These are phyloP conservation scores for Propsilocerus akamusi DNA, from an alignment of 1,140 invertebrate genomes.

Conservation along the genomic window DNA sequence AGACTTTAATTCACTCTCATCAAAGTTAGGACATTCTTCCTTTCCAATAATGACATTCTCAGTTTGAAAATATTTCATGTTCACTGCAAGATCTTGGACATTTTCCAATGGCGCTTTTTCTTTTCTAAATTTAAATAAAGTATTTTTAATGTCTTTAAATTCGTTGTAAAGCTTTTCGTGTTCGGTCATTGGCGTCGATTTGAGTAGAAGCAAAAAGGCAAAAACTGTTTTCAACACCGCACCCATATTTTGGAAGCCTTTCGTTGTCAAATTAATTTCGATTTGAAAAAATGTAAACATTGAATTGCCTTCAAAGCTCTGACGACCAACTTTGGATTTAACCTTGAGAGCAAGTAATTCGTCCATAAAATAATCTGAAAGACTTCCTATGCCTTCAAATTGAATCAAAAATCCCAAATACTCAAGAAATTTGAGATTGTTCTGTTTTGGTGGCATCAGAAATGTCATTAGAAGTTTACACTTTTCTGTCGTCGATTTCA, in stretches of 20 bases:
- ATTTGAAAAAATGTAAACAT: background rate
- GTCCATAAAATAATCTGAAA: slow-evolving; percentile 1
- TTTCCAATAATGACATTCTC: slow-evolving; percentile 59
- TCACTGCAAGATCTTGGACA: slow-evolving; percentile 55
- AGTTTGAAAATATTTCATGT: slow-evolving; percentile 61
- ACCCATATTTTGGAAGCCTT: background rate
- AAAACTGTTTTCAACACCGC: background rate
- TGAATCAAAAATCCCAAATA: background rate
- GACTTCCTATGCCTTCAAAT: background rate
- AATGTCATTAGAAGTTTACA: background rate
- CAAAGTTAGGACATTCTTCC: slow-evolving; percentile 58
- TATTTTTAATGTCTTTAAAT: slow-evolving; percentile 44
- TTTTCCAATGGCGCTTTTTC: slow-evolving; percentile 53
- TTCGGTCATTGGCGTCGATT: background rate
- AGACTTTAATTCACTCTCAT: slow-evolving; percentile 42
- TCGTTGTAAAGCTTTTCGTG: slow-evolving; percentile 24
- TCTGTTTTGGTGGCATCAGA: background rate
- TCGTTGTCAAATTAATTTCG: background rate
- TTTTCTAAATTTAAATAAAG: slow-evolving; percentile 45
- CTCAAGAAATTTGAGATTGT: background rate
- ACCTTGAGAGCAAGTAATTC: background rate
- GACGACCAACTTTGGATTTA: background rate
- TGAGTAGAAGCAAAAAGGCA: background rate
- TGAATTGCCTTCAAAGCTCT: background rate
- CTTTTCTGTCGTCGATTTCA: background rate